Conservation (phyloP, 23 tunicate species). For the Trididemnum miniatum region DNA sequence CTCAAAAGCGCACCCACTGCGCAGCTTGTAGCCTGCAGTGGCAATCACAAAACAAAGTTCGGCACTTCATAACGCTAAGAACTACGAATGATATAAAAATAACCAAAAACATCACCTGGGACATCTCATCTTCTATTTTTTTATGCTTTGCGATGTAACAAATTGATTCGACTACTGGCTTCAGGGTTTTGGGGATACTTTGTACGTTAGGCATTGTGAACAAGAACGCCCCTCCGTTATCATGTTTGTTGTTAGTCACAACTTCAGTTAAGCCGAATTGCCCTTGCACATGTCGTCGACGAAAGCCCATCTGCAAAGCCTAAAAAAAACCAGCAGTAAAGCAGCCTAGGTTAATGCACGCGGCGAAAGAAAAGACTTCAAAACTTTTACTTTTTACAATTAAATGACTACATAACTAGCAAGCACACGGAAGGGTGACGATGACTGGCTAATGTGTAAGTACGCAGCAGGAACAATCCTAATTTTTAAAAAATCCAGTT, state of each 20-base stretch:
- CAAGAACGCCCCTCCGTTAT: neutral
- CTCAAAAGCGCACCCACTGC: too few species aligned
- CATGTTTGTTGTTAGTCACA: neutral
- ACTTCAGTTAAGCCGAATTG: slow-evolving; percentile 46
- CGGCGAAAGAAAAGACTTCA: neutral
- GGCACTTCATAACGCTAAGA: too few species aligned
- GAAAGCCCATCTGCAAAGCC: slow-evolving; percentile 69
- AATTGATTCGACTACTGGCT: slow-evolving; percentile 52
- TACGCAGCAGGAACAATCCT: too few species aligned
- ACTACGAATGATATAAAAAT: too few species aligned
- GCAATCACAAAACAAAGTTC: too few species aligned
- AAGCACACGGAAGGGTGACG: too few species aligned
- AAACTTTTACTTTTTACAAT: neutral
- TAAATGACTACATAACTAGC: too few species aligned
- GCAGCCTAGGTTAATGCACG: neutral
- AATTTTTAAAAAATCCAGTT: too few species aligned
- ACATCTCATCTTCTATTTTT: slow-evolving; percentile 52
- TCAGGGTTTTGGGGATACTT: slow-evolving; percentile 40
- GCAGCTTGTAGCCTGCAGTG: too few species aligned
- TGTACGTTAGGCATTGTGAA: slow-evolving; percentile 49
- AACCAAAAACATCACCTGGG: slow-evolving; percentile 71
- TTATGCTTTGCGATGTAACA: slow-evolving; percentile 71
- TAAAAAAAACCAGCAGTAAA: neutral
- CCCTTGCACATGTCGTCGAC: slow-evolving; percentile 36
- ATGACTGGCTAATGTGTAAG: too few species aligned